Evolutionary conservation across 2,888 invertebrate genomes (phyloP).

Genomic region (Blomia tropicalis): DNA sequence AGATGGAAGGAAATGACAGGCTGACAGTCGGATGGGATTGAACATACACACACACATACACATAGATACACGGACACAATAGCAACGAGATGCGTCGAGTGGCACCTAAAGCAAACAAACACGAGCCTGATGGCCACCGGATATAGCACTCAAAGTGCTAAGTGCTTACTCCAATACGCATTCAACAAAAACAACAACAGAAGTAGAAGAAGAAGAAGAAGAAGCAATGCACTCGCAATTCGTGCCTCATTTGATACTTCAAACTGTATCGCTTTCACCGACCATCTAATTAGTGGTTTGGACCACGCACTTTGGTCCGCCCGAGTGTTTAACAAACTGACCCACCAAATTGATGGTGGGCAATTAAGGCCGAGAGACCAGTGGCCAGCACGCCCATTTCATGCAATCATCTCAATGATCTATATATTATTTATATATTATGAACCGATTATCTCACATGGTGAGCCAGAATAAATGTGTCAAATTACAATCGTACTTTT

Average conservation of each 20-base stretch:
- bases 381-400: background rate
- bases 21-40: conserved; percentile 3
- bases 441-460: no score
- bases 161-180: background rate
- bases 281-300: conserved; percentile 12
- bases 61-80: background rate
- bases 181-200: no score
- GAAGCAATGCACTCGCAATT: no score
- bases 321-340: background rate
- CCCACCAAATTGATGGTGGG: background rate
- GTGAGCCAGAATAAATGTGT: background rate
- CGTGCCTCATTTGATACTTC: no score
- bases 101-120: conserved; percentile 15
- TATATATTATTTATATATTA: background rate
- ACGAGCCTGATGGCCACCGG: background rate
- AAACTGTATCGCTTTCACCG: conserved; percentile 3
- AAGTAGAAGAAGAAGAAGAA: no score
- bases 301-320: no score
- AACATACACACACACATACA: background rate
- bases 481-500: no score
- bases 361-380: background rate
- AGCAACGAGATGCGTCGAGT: conserved; percentile 6
- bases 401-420: background rate
- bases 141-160: conserved; percentile 14
- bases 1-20: conserved; percentile 12